These are phyloP conservation scores for Phyllotreta cruciferae DNA, from an alignment of 2,888 invertebrate species.

Conservation along the genomic window DNA sequence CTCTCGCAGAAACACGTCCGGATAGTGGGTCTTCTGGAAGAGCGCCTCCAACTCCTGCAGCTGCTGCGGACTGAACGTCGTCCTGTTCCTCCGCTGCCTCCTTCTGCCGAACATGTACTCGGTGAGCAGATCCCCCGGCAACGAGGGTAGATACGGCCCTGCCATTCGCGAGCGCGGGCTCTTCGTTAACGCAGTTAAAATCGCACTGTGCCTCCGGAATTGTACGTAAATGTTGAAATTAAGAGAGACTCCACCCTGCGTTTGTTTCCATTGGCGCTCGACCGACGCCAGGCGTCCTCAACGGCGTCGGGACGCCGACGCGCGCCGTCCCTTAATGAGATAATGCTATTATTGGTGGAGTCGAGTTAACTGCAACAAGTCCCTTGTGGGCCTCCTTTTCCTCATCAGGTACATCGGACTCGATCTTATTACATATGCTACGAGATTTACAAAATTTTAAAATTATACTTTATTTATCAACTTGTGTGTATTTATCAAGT, in stretches of 20 bases:
- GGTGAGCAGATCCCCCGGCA: slow-evolving; percentile 87
- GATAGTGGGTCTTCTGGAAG: slow-evolving; percentile 94
- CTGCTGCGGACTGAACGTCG: slow-evolving; percentile 94
- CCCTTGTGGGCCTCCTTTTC: slow-evolving; percentile 26
- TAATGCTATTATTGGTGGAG: slow-evolving; percentile 54
- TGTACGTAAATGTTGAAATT: slow-evolving; percentile 49
- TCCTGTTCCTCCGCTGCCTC: slow-evolving; percentile 87
- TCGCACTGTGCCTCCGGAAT: slow-evolving; percentile 48
- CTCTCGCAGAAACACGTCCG: slow-evolving; percentile 87
- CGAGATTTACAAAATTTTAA: no score
- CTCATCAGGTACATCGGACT: no score
- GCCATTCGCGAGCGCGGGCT: slow-evolving; percentile 67
- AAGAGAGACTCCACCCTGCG: slow-evolving; percentile 56
- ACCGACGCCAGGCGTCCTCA: slow-evolving; percentile 47
- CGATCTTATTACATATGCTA: no score
- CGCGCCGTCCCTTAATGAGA: slow-evolving; percentile 51
- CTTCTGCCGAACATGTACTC: slow-evolving; percentile 93
- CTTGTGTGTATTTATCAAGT: no score
- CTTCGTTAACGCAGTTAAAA: slow-evolving; percentile 46
- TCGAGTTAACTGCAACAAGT: slow-evolving; percentile 40
- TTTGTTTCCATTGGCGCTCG: slow-evolving; percentile 54
- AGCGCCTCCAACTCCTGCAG: slow-evolving; percentile 88
- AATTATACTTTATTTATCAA: no score
- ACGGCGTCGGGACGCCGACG: slow-evolving; percentile 58
- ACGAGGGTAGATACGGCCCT: slow-evolving; percentile 83